Conservation (phyloP, 1,140 invertebrate genomes). For the Bombus breviceps region DNA sequence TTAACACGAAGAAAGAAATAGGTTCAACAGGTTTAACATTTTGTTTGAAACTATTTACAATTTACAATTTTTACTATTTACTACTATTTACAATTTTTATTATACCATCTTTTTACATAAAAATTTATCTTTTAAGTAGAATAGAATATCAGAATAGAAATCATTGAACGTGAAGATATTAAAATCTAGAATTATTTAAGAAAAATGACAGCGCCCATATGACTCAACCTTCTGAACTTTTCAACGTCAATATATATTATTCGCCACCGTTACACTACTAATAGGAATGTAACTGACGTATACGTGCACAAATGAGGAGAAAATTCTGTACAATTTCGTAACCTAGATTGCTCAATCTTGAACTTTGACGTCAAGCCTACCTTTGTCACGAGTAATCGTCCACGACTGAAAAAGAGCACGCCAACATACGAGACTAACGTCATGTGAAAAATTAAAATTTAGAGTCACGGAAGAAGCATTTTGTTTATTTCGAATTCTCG, state of each 20-base stretch:
- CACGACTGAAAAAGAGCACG: neutral
- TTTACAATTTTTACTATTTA: too few species aligned
- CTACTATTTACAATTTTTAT: too few species aligned
- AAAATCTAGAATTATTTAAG: neutral
- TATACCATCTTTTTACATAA: neutral
- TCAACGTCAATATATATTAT: neutral
- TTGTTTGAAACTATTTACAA: too few species aligned
- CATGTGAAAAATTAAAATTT: neutral
- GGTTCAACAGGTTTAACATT: too few species aligned
- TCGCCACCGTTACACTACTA: neutral
- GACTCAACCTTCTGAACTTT: neutral
- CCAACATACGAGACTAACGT: neutral
- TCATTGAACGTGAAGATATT: neutral
- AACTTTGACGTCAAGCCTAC: slow-evolving; percentile 12
- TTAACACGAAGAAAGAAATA: too few species aligned
- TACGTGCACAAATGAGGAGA: neutral
- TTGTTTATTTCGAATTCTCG: neutral
- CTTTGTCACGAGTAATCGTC: neutral
- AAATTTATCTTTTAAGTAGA: neutral
- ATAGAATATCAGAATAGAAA: too few species aligned
- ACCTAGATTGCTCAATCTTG: slow-evolving; percentile 18
- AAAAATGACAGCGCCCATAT: neutral
- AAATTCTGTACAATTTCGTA: slow-evolving; percentile 18
- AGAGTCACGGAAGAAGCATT: neutral
- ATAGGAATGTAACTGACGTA: neutral